phyloP scores from a whole-genome alignment of 2,888 invertebrate species.

The Julus scanicus region DNA sequence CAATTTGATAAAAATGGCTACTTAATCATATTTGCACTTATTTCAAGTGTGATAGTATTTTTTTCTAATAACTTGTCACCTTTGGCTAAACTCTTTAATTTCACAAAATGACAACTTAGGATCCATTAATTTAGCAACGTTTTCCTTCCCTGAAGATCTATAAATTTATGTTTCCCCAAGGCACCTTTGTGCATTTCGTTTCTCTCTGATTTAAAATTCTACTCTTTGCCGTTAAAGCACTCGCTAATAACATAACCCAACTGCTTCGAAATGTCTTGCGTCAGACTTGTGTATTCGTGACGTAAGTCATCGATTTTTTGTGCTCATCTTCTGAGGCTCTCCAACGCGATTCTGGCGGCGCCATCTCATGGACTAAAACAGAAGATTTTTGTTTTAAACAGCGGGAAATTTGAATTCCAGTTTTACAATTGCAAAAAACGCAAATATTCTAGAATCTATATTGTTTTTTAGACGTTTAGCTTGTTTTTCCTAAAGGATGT shows the following conservation, averaged over 20 bases:
- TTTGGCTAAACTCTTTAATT: background rate
- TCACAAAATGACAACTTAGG: background rate
- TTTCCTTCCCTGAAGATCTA: conserved; percentile 34
- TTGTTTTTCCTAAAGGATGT: too few species aligned
- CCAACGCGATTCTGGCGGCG: background rate
- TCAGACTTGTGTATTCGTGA: background rate
- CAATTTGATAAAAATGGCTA: too few species aligned
- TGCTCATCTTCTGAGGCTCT: background rate
- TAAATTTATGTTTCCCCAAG: background rate
- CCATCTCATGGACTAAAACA: background rate
- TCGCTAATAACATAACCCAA: background rate
- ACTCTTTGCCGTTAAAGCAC: conserved; percentile 27
- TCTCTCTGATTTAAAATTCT: conserved; percentile 43
- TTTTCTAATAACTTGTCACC: background rate
- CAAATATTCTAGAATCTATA: too few species aligned
- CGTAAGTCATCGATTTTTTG: conserved; percentile 5
- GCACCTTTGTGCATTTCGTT: conserved; percentile 16
- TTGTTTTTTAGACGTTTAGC: too few species aligned
- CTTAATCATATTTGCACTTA: background rate
- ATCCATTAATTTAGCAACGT: conserved; percentile 2
- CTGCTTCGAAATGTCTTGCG: background rate
- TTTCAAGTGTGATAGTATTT: background rate
- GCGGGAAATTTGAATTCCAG: background rate
- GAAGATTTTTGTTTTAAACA: background rate
- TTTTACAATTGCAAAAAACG: background rate